Evolutionary conservation across 2,888 invertebrate species (phyloP).

Genomic region (Pollenia labialis): DNA sequence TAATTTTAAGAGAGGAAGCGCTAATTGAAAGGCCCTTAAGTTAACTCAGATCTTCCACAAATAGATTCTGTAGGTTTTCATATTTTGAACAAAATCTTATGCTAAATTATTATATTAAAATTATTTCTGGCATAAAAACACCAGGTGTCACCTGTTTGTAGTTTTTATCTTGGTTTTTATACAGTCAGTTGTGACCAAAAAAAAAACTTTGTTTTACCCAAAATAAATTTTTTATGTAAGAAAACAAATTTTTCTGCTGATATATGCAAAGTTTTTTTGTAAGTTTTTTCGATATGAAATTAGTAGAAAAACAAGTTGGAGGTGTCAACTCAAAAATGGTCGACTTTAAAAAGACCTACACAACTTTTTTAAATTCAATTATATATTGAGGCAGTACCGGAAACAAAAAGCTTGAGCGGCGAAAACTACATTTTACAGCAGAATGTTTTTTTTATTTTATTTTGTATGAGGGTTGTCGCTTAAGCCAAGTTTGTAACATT

Average conservation of each 20-base stretch:
- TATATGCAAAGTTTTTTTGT: constrained; percentile 54
- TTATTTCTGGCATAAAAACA: neutral
- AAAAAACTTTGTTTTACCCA: constrained; percentile 1
- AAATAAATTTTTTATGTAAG: neutral
- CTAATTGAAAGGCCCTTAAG: too few relatives aligned
- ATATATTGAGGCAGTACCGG: too few relatives aligned
- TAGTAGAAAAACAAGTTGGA: constrained; percentile 5
- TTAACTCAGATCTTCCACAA: too few relatives aligned
- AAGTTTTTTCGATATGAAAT: neutral
- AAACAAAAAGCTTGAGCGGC: too few relatives aligned
- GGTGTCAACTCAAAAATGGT: neutral
- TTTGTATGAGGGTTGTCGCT: too few relatives aligned
- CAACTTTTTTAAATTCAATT: neutral
- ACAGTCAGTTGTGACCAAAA: neutral
- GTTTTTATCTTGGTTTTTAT: constrained; percentile 32
- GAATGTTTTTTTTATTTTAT: too few relatives aligned
- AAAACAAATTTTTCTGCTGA: constrained; percentile 60
- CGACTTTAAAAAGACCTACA: neutral
- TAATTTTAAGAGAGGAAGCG: too few relatives aligned
- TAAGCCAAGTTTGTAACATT: too few relatives aligned
- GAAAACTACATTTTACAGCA: too few relatives aligned
- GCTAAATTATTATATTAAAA: neutral
- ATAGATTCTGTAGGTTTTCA: too few relatives aligned
- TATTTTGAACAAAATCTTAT: too few relatives aligned
- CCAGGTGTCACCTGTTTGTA: constrained; percentile 56